Evolutionary conservation across 2,888 invertebrate genomes (phyloP).

Genomic region (Selenia dentaria): DNA sequence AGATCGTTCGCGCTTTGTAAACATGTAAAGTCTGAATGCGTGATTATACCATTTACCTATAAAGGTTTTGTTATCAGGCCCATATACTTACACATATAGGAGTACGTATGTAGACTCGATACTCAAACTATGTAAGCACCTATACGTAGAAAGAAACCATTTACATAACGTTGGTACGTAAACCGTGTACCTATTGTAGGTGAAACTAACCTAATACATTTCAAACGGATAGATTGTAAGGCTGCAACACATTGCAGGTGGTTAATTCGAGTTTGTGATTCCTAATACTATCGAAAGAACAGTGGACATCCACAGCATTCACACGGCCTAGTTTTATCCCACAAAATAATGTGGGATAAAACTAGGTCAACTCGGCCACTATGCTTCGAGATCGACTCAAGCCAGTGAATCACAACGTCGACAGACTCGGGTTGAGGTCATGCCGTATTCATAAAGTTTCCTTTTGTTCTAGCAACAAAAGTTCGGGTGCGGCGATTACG

Average conservation of each 20-base stretch:
- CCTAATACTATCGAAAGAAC: too few relatives aligned
- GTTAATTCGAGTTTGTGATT: too few relatives aligned
- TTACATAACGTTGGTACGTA: constrained; percentile 4
- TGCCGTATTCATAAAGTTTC: constrained; percentile 8
- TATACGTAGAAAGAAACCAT: constrained; percentile 1
- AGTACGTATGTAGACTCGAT: constrained; percentile 1
- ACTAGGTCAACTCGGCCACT: constrained; percentile 2
- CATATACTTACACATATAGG: constrained; percentile 4
- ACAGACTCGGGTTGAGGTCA: constrained; percentile 1
- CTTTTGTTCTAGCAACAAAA: constrained; percentile 91
- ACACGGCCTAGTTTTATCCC: too few relatives aligned
- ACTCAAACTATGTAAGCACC: neutral
- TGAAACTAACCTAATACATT: too few relatives aligned
- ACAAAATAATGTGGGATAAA: neutral
- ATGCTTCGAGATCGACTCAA: neutral
- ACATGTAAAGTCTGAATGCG: constrained; percentile 39
- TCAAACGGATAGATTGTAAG: too few relatives aligned
- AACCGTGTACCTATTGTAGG: neutral
- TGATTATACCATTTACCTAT: constrained; percentile 46
- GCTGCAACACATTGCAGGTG: too few relatives aligned
- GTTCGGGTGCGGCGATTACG: constrained; percentile 89
- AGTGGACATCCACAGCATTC: too few relatives aligned
- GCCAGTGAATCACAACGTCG: constrained; percentile 6
- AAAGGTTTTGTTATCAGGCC: constrained; percentile 24
- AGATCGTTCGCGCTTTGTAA: too few relatives aligned